Evolutionary conservation across 2,797 vertebrate genomes (phyloP).

Genomic region (Clarias pachynema): DNA sequence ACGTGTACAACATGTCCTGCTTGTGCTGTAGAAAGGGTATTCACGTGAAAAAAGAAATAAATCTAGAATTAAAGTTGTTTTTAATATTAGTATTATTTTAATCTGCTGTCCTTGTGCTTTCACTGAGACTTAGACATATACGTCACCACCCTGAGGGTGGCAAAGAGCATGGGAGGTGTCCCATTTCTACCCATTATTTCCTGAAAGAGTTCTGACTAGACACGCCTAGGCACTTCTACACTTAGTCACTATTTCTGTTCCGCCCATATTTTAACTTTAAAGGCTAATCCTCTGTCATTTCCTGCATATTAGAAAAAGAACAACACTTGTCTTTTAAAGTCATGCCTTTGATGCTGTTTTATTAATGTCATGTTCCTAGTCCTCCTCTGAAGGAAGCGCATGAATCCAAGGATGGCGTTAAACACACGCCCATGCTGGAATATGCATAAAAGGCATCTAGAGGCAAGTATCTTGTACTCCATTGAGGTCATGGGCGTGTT

Average conservation of each 20-base stretch:
- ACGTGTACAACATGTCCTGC: too few species aligned
- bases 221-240: background rate
- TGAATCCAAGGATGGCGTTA: conserved; percentile 61
- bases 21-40: background rate
- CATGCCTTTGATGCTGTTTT: background rate
- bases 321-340: background rate
- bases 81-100: background rate
- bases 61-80: background rate
- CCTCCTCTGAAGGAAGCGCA: conserved; percentile 61
- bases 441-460: conserved; percentile 70
- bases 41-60: background rate
- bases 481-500: conserved; percentile 74
- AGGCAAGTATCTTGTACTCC: conserved; percentile 68
- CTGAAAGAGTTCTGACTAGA: background rate
- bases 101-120: background rate
- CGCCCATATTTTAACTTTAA: background rate
- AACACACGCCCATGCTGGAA: conserved; percentile 66
- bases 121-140: background rate
- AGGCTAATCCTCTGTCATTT: background rate
- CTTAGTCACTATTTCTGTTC: background rate
- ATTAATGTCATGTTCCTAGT: conserved; percentile 34
- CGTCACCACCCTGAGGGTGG: background rate
- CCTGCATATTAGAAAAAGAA: background rate
- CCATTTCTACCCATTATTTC: background rate
- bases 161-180: background rate